phyloP scores from a whole-genome alignment of 2,888 invertebrate genomes.

The Drosophila antonietae region DNA sequence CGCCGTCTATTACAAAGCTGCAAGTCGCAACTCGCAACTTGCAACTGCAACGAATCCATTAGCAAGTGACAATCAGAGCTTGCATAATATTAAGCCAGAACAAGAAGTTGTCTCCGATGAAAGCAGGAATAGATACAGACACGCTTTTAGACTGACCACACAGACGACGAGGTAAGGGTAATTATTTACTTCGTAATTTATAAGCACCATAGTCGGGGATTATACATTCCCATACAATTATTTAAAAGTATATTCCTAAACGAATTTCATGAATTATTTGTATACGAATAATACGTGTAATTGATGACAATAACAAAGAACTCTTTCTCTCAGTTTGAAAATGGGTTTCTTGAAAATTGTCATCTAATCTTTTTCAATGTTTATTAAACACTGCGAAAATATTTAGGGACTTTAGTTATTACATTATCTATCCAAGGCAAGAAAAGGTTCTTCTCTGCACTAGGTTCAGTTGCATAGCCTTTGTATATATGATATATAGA shows the following conservation, averaged over 20 bases:
- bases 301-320: too few relatives aligned
- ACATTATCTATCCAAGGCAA: too few relatives aligned
- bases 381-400: too few relatives aligned
- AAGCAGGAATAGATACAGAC: not conserved
- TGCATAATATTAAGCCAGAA: slow-evolving; percentile 5
- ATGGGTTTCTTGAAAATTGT: too few relatives aligned
- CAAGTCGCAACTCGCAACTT: slow-evolving; percentile 4
- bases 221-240: too few relatives aligned
- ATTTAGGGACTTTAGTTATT: too few relatives aligned
- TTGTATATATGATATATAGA: not conserved
- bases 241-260: too few relatives aligned
- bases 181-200: not conserved
- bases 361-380: too few relatives aligned
- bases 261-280: too few relatives aligned
- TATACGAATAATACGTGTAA: too few relatives aligned
- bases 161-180: not conserved
- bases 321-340: too few relatives aligned
- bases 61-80: slow-evolving; percentile 13
- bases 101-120: not conserved
- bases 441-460: too few relatives aligned
- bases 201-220: not conserved
- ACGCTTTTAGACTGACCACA: not conserved
- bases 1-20: not conserved
- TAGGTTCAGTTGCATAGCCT: not conserved
- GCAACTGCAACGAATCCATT: slow-evolving; percentile 29